Evolutionary conservation across 2,888 invertebrate species (phyloP).

Genomic region (Anoncus sp.): DNA sequence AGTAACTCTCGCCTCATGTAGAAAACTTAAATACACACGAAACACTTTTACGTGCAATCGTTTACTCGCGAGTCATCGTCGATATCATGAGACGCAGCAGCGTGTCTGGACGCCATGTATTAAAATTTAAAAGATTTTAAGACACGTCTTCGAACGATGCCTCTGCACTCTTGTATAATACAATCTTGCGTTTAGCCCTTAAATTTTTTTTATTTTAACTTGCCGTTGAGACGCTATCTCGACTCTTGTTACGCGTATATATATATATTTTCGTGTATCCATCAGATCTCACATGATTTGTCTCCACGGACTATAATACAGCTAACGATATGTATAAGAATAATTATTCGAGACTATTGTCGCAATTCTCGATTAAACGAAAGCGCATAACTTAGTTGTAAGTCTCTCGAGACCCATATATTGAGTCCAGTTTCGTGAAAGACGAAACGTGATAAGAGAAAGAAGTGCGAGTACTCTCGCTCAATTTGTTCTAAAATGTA

Average conservation of each 20-base stretch:
- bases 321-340: constrained; percentile 1
- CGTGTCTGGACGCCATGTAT: no score
- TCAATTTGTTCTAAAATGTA: not conserved
- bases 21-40: constrained; percentile 49
- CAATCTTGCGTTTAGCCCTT: no score
- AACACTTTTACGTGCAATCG: constrained; percentile 18
- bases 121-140: not conserved
- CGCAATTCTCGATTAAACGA: not conserved
- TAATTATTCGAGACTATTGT: constrained; percentile 16
- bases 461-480: not conserved
- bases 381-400: constrained; percentile 27
- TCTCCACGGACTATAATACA: not conserved
- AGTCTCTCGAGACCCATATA: constrained; percentile 9
- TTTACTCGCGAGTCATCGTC: constrained; percentile 29
- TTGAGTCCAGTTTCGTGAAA: constrained; percentile 1
- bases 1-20: constrained; percentile 43
- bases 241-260: no score
- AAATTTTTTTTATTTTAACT: no score
- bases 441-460: not conserved
- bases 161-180: no score
- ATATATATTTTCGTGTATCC: not conserved
- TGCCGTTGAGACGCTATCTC: no score
- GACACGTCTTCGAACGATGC: no score
- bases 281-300: constrained; percentile 10
- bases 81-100: no score